Evolutionary conservation across 2,888 invertebrate genomes (phyloP).

Genomic region (Himalopsyche tibetana): DNA sequence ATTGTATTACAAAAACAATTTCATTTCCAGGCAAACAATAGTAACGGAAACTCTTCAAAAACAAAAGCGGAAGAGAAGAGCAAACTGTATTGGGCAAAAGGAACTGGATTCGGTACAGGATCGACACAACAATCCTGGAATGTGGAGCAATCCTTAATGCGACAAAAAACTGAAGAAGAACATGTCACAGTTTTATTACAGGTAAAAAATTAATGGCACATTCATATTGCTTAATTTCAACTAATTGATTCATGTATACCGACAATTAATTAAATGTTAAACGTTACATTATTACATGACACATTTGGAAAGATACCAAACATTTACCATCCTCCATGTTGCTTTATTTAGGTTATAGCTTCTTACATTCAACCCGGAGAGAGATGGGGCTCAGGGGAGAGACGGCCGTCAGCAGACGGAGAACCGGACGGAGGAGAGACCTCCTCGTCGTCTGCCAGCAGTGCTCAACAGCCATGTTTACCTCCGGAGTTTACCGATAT

Average conservation of each 20-base stretch:
- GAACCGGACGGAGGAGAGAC: conserved; percentile 71
- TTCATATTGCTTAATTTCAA: neutral
- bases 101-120: conserved; percentile 97
- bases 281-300: no score
- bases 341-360: conserved; percentile 82
- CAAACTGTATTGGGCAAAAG: conserved; percentile 95
- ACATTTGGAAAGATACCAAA: no score
- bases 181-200: conserved; percentile 91
- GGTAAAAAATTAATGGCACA: conserved; percentile 69
- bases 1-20: neutral
- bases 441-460: conserved; percentile 69
- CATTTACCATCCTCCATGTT: neutral
- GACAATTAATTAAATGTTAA: neutral
- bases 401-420: conserved; percentile 72
- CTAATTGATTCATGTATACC: no score
- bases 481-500: conserved; percentile 86
- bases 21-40: conserved; percentile 72
- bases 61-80: conserved; percentile 82
- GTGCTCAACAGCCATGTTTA: conserved; percentile 69
- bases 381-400: conserved; percentile 69
- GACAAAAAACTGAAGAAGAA: conserved; percentile 94
- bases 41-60: conserved; percentile 74
- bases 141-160: conserved; percentile 93
- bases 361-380: conserved; percentile 91
- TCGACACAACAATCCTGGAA: conserved; percentile 98